These are phyloP conservation scores for Phortica okadai DNA, from an alignment of 2,888 invertebrate species.

Conservation along the genomic window DNA sequence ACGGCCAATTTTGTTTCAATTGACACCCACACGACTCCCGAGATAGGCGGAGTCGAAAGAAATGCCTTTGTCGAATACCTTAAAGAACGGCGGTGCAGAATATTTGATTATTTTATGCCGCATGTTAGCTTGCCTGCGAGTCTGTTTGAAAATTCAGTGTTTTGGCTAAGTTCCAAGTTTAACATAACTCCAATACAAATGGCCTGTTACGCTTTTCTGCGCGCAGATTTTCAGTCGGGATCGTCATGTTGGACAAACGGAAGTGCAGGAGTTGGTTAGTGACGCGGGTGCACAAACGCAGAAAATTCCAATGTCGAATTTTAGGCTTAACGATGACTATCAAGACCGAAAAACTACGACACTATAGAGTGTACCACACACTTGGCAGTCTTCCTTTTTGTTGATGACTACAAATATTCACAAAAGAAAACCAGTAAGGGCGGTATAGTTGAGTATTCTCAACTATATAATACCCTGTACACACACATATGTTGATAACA, in stretches of 20 bases:
- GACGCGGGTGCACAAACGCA: too few relatives aligned
- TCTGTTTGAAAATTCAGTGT: constrained; percentile 54
- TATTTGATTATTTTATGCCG: constrained; percentile 51
- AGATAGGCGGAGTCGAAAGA: neutral
- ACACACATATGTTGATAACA: too few relatives aligned
- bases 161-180: constrained; percentile 67
- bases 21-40: neutral
- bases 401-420: too few relatives aligned
- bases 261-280: neutral
- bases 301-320: constrained; percentile 51
- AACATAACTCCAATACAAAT: too few relatives aligned
- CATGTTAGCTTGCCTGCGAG: neutral
- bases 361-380: too few relatives aligned
- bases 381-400: too few relatives aligned
- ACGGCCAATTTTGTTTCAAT: constrained; percentile 53
- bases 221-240: neutral
- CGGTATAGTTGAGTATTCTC: too few relatives aligned
- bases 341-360: neutral
- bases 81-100: constrained; percentile 30
- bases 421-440: too few relatives aligned
- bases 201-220: neutral
- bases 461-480: too few relatives aligned
- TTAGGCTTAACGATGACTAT: constrained; percentile 62
- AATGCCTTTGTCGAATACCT: too few relatives aligned
- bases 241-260: neutral